Base-by-base conservation (phyloP, 2,113 vertebrate species). In the Cariama cristata region DNA sequence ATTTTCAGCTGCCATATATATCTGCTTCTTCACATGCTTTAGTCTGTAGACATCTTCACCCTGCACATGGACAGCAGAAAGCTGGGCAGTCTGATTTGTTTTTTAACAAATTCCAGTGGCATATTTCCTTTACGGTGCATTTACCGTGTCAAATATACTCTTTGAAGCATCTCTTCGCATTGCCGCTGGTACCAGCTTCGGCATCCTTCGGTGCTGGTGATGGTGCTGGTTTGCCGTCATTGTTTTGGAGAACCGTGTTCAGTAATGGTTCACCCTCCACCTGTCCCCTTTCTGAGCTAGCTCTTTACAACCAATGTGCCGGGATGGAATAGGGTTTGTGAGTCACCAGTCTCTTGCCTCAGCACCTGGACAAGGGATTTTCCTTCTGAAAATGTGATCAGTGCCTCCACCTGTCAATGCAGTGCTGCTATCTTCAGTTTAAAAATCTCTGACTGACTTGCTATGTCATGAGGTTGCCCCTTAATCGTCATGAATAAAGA, bases 231-330 rank as follows among this genome's bases (percentile, higher is more conserved):
- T 88, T 67, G 27, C 42, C 7, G 2, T 11, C 33, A 4, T 2
- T 18, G 22, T 35, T 76, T 19, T 38, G 52, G 11, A 33, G 32
- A 60, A 49, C 0, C 0, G 8, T 49, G n/a, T 21, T 26, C 21
- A 38, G 24, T 12, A 24, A 24, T n/a, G n/a, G n/a, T n/a, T n/a
- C n/a, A n/a, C n/a, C n/a, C 19, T 59, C 12, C 27, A 47, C 14
- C 38, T 90, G 24, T n/a, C 52, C 8, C 17, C 16, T 85, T 74
- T 38, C n/a, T 68, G 38, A 52, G 15, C 2, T 19, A 28, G 5
- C 4, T 58, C 18, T 58, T 75, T 14, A 38, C 24, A 62, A 9
- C 10, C 49, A 27, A 16, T 0, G 0, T 32, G 56, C n/a, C 42
- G 33, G 63, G 52, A 44, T 14, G 28, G 16, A 45, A 22, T 4